Evolutionary conservation across 2,888 invertebrate species (phyloP).

Genomic region (Dicyrtoma fusca): DNA sequence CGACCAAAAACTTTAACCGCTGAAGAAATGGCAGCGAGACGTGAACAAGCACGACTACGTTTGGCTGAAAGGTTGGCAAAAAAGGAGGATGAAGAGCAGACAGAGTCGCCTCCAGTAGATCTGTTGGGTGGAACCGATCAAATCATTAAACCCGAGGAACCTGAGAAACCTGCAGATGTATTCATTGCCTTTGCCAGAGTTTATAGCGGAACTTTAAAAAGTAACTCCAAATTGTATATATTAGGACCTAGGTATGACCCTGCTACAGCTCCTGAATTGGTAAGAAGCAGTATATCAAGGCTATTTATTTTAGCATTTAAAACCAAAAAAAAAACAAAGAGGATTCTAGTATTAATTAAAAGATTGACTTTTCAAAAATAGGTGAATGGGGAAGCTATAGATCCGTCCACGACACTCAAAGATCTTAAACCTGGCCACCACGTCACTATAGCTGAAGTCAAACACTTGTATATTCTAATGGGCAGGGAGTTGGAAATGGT

Average conservation of each 20-base stretch:
- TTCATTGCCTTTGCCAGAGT: conserved; percentile 92
- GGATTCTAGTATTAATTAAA: background rate
- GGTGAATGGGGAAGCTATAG: background rate
- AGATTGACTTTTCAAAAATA: too few species aligned
- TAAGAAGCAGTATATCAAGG: conserved; percentile 48
- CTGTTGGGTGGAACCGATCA: too few species aligned
- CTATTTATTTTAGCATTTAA: background rate
- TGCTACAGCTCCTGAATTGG: conserved; percentile 62
- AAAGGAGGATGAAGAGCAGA: conserved; percentile 38
- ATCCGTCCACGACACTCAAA: conserved; percentile 62
- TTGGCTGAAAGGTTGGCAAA: conserved; percentile 60
- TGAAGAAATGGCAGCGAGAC: conserved; percentile 72
- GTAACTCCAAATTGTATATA: conserved; percentile 78
- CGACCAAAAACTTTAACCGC: conserved; percentile 74
- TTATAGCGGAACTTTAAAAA: conserved; percentile 81
- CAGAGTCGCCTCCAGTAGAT: background rate
- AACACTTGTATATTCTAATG: conserved; percentile 85
- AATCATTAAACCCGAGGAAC: conserved; percentile 30
- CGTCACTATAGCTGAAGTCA: conserved; percentile 69
- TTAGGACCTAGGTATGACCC: conserved; percentile 89
- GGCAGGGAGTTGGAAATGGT: conserved; percentile 85
- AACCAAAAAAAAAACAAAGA: background rate
- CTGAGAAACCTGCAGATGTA: background rate
- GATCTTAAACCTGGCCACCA: conserved; percentile 69
- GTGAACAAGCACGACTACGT: conserved; percentile 70